Percentiles rank a stretch among this genome's conserved stretches.
Evolutionary conservation across 2,888 invertebrate species (phyloP).

Genomic region (Nomada hirtipes): DNA sequence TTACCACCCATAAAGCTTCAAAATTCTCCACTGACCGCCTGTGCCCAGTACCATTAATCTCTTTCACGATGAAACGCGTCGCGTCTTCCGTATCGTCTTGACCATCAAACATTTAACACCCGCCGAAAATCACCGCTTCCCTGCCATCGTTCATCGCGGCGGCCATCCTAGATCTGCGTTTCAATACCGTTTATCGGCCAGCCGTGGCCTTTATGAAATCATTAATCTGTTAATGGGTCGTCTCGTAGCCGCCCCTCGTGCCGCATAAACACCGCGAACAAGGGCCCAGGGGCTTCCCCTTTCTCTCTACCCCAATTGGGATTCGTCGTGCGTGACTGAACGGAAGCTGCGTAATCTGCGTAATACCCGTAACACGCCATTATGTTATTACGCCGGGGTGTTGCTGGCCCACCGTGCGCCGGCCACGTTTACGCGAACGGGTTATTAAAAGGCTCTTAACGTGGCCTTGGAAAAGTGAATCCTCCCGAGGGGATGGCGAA

Average conservation of each 20-base stretch:
- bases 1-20: too few species aligned
- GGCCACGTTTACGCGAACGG: slow-evolving; percentile 18
- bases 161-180: slow-evolving; percentile 20
- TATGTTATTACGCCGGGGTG: slow-evolving; percentile 78
- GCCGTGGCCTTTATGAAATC: slow-evolving; percentile 74
- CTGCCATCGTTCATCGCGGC: background rate
- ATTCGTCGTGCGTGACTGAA: slow-evolving; percentile 78
- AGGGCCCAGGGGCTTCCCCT: slow-evolving; percentile 32
- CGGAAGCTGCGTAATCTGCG: slow-evolving; percentile 78
- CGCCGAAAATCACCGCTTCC: background rate
- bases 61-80: too few species aligned
- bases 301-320: slow-evolving; percentile 58
- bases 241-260: slow-evolving; percentile 38
- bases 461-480: slow-evolving; percentile 56
- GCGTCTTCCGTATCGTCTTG: background rate
- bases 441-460: slow-evolving; percentile 70
- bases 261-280: slow-evolving; percentile 60
- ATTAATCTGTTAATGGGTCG: slow-evolving; percentile 80
- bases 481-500: slow-evolving; percentile 20
- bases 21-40: too few species aligned
- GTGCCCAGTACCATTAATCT: too few species aligned
- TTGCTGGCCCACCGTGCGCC: slow-evolving; percentile 55
- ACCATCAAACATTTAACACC: too few species aligned
- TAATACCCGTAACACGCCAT: slow-evolving; percentile 78
- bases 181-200: slow-evolving; percentile 54